Evolutionary conservation across 2,888 invertebrate species (phyloP), one percentile per base, ranked within the genome.

Genomic region (Pachydiplax longipennis): DNA sequence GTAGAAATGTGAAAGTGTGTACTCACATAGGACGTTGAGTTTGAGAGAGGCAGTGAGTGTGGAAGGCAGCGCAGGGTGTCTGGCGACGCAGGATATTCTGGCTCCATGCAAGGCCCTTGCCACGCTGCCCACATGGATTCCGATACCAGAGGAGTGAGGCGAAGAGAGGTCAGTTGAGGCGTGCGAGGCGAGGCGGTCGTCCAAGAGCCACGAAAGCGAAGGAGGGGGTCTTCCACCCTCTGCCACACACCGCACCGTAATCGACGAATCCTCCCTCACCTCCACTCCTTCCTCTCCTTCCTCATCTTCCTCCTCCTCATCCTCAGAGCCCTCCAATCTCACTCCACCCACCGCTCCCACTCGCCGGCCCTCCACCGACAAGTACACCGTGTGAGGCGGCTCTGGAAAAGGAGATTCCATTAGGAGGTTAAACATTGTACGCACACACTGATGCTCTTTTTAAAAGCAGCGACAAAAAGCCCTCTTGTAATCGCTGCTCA

Each of bases 281-380:
- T 98, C 98, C 92, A 98, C 87, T 22, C 58, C 90, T n/a, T 80
- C 80, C 2, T 83, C 83, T 0, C 58, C 83, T 5, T 91, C 91
- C 53, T 91, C 92, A 0, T 92, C 91, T n/a, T 91, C 92, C 12
- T 92, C 91, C 6, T 92, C 92, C 22, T 91, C 92, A 4, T 91
- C 90, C 0, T 81, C 90, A 8, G 90, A 90, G 8, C 15, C 83
- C 22, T 91, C 91, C 35, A 73, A 37, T 25, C 87, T 35, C 2
- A 40, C 37, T 2, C 87, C 87, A 12, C 87, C 87, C 5, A 61
- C 35, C 0, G 97, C 97, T 94, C 98, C 98, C 93, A 98, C 95
- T 40, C 97, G 96, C 82, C 97, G 95, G 73, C 97, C 97, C 94
- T 98, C 98, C 94, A 98, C 97, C 93, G 97, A 96, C 93, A 98